Base-by-base conservation (phyloP, 2,113 vertebrate species). In the Terrapene triunguis region DNA sequence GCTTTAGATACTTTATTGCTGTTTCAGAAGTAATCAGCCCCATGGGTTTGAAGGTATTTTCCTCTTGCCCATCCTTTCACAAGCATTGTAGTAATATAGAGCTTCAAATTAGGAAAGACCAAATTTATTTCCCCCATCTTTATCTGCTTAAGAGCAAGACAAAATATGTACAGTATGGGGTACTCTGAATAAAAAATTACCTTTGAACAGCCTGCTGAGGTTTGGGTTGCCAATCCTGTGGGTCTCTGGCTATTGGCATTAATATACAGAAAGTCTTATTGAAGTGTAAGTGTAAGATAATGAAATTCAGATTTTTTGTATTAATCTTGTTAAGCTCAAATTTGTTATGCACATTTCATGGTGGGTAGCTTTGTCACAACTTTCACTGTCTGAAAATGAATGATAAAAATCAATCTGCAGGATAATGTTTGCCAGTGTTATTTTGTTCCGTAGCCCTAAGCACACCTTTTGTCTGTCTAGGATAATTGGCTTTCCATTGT, bases 361-460 rank as follows among this genome's bases (percentile, higher is more conserved):
- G 44, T 47, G 22, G 42, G 69, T 83, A 35, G 50, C 38, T 81
- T 76, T 84, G n/a, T 87, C 62, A 83, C 57, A 83, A 44, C 50
- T 86, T 85, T 90, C 53, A 48, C 11, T 93, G 76, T 44, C 85
- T 95, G 72, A 65, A 94, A 95, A 79, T 1, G 16, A 94, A 48
- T 79, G 89, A 47, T 59, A 90, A 84, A 88, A 95, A 88, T 2
- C 54, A 81, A 82, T 80, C 54, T 51, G 32, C 14, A 19, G 55
- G 12, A 91, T 82, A 92, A 47, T 0, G 0, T 29, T 84, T 76
- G 38, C 16, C 92, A 27, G 80, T 29, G 5, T 29, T 44, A 17
- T 48, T 95, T 90, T 24, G 80, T 95, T 89, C 35, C 84, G 17
- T 53, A 55, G n/a, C 12, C 87, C 74, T 50, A 89, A 95, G 35